These are phyloP conservation scores for Drosophila kanekoi DNA, from an alignment of 2,888 invertebrate genomes.

Conservation along the genomic window DNA sequence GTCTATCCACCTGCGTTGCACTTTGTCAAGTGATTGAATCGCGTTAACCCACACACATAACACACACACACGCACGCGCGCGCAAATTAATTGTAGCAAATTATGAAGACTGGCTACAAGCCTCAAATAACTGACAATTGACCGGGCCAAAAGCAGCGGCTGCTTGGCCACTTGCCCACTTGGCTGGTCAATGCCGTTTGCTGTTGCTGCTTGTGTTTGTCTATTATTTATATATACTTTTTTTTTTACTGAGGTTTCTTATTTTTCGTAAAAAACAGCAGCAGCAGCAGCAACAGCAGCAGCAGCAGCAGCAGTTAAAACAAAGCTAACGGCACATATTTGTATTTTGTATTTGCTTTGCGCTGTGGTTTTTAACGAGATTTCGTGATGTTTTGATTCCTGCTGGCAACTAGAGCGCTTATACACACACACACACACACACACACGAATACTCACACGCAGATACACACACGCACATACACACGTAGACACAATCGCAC, in stretches of 20 bases:
- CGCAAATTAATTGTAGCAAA: constrained; percentile 57
- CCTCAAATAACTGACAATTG: constrained; percentile 35
- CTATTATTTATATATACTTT: constrained; percentile 25
- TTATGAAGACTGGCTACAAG: constrained; percentile 48
- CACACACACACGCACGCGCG: neutral
- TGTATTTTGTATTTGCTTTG: constrained; percentile 55
- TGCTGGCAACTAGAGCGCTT: constrained; percentile 47
- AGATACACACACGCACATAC: neutral
- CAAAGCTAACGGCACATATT: constrained; percentile 63
- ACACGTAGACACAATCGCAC: neutral
- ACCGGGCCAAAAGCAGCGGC: constrained; percentile 28
- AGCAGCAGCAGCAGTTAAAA: constrained; percentile 43
- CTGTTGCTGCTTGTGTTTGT: constrained; percentile 45
- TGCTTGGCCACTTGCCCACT: constrained; percentile 53
- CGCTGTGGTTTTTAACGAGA: constrained; percentile 61
- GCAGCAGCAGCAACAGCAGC: constrained; percentile 13
- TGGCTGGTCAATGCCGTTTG: constrained; percentile 76
- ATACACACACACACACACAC: constrained; percentile 27
- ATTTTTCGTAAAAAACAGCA: constrained; percentile 26
- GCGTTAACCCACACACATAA: constrained; percentile 17
- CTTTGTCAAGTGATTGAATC: constrained; percentile 65
- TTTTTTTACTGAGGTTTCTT: constrained; percentile 26
- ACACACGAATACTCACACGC: neutral
- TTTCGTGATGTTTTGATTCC: constrained; percentile 68
- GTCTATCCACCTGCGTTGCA: constrained; percentile 63